Evolutionary conservation across 2,888 invertebrate species (phyloP), one percentile per base, ranked within the genome.

Genomic region (Vandiemenella viatica): DNA sequence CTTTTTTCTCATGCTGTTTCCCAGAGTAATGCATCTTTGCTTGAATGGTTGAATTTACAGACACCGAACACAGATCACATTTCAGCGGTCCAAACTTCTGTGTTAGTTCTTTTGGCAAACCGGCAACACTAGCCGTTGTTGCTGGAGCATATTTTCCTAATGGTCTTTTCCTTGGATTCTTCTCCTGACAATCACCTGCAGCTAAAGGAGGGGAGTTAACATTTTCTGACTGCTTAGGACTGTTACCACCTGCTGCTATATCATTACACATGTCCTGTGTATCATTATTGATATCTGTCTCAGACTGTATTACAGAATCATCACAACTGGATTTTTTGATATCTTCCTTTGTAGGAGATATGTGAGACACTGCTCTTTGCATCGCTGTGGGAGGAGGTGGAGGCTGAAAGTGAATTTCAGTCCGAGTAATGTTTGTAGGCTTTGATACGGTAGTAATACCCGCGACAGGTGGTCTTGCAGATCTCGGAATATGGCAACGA

Each of bases 11-110:
- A 55, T 76, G 75, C 21, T 67, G 65, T 55, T 71, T 73, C 0
- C 74, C 74, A 45, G 68, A 66, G 55, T 75, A 76, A 55, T 76
- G 75, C 52, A 69, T 59, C 49, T 67, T 67, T 1, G 74, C 73
- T 43, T 58, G 58, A 18, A 57, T 42, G 5, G 49, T 54, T 10
- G 57, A 56, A 47, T 67, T 70, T 55, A 73, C 60, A 48, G 67
- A 64, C 1, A 63, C 61, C 26, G 63, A 60, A 56, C 75, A 75
- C 16, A 75, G 57, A 48, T 70, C 67, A 57, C 75, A 75, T 50
- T 61, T 65, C 19, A 72, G 57, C 0, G 74, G 71, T 50, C 69
- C 67, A 51, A 74, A 72, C 37, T 69, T 55, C 5, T 57, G 54
- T 26, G 68, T 70, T 13, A 75, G 57, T 50, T 70, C 73, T 50